Conservation (phyloP, 2,888 invertebrate species). For the Mimachlamys varia region DNA sequence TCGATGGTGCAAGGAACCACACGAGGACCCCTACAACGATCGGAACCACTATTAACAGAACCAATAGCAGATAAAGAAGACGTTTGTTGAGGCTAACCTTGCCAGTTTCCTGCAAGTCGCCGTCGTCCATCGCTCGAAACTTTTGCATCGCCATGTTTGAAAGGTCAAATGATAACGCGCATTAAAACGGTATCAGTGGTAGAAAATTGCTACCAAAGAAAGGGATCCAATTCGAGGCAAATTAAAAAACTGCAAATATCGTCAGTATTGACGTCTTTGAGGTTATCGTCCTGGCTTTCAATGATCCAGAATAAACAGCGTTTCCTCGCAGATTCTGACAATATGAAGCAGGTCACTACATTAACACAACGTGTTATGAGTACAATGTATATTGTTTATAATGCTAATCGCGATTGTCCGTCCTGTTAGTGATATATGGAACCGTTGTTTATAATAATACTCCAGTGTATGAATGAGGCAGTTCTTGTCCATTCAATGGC, state of each 20-base stretch:
- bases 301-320: neutral
- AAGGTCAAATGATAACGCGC: neutral
- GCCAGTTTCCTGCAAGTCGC: neutral
- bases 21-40: conserved; percentile 68
- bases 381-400: neutral
- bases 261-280: neutral
- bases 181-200: neutral
- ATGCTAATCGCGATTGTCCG: neutral
- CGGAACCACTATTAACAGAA: conserved; percentile 65
- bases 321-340: neutral
- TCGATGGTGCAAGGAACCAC: conserved; percentile 64
- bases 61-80: conserved; percentile 61
- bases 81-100: conserved; percentile 58
- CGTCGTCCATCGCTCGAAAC: conserved; percentile 19
- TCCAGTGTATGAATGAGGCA: neutral
- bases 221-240: neutral
- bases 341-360: neutral
- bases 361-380: neutral
- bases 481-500: conserved; percentile 22
- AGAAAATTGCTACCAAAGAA: neutral
- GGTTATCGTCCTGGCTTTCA: no score
- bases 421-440: neutral
- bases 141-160: neutral
- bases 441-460: neutral
- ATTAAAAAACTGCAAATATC: neutral